phyloP scores from a whole-genome alignment of 2,113 vertebrate genomes.

The Rissa tridactyla region DNA sequence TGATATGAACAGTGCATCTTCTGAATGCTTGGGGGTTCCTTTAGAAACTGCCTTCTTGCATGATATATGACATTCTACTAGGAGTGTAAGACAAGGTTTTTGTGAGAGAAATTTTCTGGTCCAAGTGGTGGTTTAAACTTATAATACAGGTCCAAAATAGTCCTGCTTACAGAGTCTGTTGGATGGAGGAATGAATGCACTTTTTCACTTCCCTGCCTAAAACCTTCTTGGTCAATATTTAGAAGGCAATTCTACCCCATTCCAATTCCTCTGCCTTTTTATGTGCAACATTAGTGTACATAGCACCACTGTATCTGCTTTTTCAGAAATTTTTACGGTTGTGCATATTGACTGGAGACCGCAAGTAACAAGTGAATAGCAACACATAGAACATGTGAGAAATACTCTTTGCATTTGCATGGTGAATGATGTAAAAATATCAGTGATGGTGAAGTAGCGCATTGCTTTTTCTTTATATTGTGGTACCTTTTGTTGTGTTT shows the following conservation, averaged over 20 bases:
- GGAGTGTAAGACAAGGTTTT: background rate
- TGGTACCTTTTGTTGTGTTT: background rate
- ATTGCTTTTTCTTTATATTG: background rate
- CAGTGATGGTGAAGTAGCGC: background rate
- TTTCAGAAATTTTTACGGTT: background rate
- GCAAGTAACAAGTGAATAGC: background rate
- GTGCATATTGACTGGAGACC: background rate
- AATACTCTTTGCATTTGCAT: background rate
- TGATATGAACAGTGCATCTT: background rate
- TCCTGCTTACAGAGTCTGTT: background rate
- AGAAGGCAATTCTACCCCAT: background rate
- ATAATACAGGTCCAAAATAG: background rate
- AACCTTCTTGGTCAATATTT: background rate
- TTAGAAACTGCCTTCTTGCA: background rate
- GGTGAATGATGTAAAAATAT: background rate
- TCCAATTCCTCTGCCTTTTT: background rate
- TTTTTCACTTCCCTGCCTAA: background rate
- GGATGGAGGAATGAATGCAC: background rate
- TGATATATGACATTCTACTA: rapidly evolving
- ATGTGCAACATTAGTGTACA: background rate
- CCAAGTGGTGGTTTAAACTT: background rate
- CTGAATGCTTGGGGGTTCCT: background rate
- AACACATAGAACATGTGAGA: background rate
- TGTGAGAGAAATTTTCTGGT: background rate
- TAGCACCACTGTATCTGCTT: background rate